These are phyloP conservation scores for Atherinosoma microstoma DNA, from an alignment of 2,797 vertebrate species.

Conservation along the genomic window DNA sequence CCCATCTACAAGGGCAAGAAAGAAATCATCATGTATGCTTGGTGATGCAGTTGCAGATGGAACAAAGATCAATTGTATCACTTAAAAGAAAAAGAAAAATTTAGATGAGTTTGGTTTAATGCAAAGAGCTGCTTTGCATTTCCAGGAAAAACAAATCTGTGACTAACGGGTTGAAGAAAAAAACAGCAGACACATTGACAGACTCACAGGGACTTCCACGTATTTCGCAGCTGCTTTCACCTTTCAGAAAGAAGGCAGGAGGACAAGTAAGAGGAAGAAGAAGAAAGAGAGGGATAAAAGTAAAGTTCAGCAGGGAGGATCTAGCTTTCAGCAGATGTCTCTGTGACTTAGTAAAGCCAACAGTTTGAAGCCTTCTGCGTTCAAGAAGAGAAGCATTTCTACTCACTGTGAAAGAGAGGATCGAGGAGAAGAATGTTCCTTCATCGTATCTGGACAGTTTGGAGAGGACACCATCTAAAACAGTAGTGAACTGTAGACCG, in stretches of 20 bases:
- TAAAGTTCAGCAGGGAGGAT: constrained; percentile 54
- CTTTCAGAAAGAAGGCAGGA: constrained; percentile 71
- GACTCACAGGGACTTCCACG: constrained; percentile 96
- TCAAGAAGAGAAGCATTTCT: constrained; percentile 45
- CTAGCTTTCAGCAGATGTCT: constrained; percentile 55
- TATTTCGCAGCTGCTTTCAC: constrained; percentile 98
- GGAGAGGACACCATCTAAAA: constrained; percentile 91
- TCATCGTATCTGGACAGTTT: constrained; percentile 97
- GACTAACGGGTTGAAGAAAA: constrained; percentile 40
- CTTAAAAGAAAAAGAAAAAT: constrained; percentile 10
- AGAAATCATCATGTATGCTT: too few species aligned
- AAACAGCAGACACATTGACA: constrained; percentile 39
- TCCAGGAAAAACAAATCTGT: constrained; percentile 32
- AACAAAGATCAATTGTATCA: too few species aligned
- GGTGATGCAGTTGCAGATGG: too few species aligned
- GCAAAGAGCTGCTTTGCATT: constrained; percentile 17
- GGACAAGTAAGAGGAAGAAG: constrained; percentile 18
- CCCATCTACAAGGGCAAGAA: too few species aligned
- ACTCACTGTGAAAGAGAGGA: constrained; percentile 98
- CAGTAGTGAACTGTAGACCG: constrained; percentile 86
- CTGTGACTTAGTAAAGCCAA: constrained; percentile 37
- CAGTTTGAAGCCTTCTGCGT: constrained; percentile 31
- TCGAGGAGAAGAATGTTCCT: constrained; percentile 96
- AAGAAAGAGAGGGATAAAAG: constrained; percentile 42
- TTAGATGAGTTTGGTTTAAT: background rate